Percentiles rank a stretch among this genome's conserved stretches.
Evolutionary conservation across 2,888 invertebrate species (phyloP).

Genomic region (Campaea margaritaria): DNA sequence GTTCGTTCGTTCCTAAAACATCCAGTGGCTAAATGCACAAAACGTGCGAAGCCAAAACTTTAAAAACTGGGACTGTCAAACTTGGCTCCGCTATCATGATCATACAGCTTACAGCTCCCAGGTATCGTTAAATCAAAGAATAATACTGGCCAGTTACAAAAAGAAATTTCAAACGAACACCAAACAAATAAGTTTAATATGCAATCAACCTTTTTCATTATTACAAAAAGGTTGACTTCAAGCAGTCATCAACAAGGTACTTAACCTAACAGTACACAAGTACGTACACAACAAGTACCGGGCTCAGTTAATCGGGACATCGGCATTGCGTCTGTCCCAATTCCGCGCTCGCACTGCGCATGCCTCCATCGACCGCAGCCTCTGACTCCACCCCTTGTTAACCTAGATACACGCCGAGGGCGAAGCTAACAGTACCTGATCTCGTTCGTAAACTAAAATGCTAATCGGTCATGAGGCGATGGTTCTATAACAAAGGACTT

Average conservation of each 20-base stretch:
- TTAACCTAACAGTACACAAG: background rate
- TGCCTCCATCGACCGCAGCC: slow-evolving; percentile 36
- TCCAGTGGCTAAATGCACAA: too few species aligned
- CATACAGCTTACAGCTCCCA: too few species aligned
- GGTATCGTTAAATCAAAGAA: too few species aligned
- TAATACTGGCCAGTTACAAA: too few species aligned
- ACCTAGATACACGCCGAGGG: slow-evolving; percentile 35
- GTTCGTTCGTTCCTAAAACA: too few species aligned
- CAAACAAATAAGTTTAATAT: too few species aligned
- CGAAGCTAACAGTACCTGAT: slow-evolving; percentile 1
- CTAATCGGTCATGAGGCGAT: background rate
- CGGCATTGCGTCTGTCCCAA: slow-evolving; percentile 43
- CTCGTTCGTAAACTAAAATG: background rate
- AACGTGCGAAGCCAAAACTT: too few species aligned
- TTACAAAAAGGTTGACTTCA: background rate
- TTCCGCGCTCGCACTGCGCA: slow-evolving; percentile 33
- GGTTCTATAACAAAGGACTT: background rate
- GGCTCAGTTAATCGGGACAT: slow-evolving; percentile 20
- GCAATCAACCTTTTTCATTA: too few species aligned
- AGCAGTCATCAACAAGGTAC: background rate
- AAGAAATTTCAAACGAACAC: too few species aligned
- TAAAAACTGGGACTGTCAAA: too few species aligned
- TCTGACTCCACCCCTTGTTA: slow-evolving; percentile 30
- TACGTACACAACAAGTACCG: background rate
- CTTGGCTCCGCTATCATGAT: too few species aligned